Base-by-base conservation (phyloP, 2,113 vertebrate genomes). In the Cephalophus harveyi region DNA sequence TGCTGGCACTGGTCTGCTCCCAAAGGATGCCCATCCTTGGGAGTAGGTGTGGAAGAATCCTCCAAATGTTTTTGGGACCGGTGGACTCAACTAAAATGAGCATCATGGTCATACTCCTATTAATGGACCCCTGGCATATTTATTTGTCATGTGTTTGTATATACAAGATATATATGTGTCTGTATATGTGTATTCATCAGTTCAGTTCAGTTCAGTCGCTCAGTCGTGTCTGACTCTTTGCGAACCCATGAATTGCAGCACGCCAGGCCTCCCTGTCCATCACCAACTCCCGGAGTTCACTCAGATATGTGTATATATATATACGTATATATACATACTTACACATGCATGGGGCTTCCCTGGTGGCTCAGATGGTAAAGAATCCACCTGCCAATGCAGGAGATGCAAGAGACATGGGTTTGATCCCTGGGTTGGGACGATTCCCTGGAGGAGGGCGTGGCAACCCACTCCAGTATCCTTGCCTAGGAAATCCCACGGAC, bases 11-110 rank as follows among this genome's bases (percentile, higher is more conserved):
- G 3, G 6, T 57, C 14, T 67, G 6, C 27, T 95, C 36, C 55
- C 7, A 9, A 0, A 19, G 33, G 11, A 5, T 23, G 30, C 57
- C 27, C 0, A 10, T 54, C 6, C 28, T 81, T 12, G 15, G 12
- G 5, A 92, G 27, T n/a, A 9, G 25, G 21, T 8, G 30, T 9
- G 5, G 21, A 4, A 48, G 15, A 76, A 55, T n/a, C 11, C 3
- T 54, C 59, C 1, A 4, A 25, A 12, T 40, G 23, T 43, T 62
- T 13, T 15, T 5, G 59, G 19, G 3, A 55, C 17, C 8, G 40
- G 8, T 36, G 15, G 5, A 87, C 82, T 92, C 8, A 79, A 48
- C 7, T 81, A 46, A 82, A 92, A 91, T 33, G 7, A 96, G 14
- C 46, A 55, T 86, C 57, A 9, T 2, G 43, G 11, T 7, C 28